phyloP scores from a whole-genome alignment of 2,888 invertebrate genomes.

The Gerris lacustris region DNA sequence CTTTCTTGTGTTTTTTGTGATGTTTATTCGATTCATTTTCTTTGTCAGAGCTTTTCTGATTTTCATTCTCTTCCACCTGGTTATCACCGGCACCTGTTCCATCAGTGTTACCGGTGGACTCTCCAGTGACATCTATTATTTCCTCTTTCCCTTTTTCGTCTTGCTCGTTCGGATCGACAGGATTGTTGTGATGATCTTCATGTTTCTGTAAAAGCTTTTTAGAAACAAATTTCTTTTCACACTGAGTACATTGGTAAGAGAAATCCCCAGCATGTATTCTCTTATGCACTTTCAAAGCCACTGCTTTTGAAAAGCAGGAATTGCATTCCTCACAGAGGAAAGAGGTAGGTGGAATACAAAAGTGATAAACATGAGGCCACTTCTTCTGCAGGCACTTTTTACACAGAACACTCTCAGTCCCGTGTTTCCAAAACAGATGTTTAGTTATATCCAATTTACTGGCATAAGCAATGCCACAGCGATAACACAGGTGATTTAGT shows the following conservation, averaged over 20 bases:
- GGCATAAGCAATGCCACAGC: slow-evolving; percentile 75
- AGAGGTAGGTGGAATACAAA: slow-evolving; percentile 65
- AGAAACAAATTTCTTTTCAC: slow-evolving; percentile 67
- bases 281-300: slow-evolving; percentile 71
- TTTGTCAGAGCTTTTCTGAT: slow-evolving; percentile 15
- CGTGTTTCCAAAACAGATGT: slow-evolving; percentile 86
- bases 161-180: slow-evolving; percentile 22
- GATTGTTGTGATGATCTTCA: slow-evolving; percentile 45
- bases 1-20: slow-evolving; percentile 37
- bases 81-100: slow-evolving; percentile 18
- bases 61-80: slow-evolving; percentile 20
- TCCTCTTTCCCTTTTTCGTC: slow-evolving; percentile 25
- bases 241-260: slow-evolving; percentile 62
- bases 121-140: slow-evolving; percentile 28
- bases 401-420: slow-evolving; percentile 73
- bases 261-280: slow-evolving; percentile 59
- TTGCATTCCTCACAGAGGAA: slow-evolving; percentile 74
- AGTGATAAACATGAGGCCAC: slow-evolving; percentile 86
- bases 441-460: slow-evolving; percentile 80
- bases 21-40: slow-evolving; percentile 22
- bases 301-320: slow-evolving; percentile 59
- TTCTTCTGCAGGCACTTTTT: slow-evolving; percentile 77
- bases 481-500: slow-evolving; percentile 71
- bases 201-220: slow-evolving; percentile 65
- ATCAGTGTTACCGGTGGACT: slow-evolving; percentile 23